A percentile compares a stretch with the other conserved stretches of the same genome.
Evolutionary conservation across 2,888 invertebrate species (phyloP).

Genomic region (Lycaena phlaeas): DNA sequence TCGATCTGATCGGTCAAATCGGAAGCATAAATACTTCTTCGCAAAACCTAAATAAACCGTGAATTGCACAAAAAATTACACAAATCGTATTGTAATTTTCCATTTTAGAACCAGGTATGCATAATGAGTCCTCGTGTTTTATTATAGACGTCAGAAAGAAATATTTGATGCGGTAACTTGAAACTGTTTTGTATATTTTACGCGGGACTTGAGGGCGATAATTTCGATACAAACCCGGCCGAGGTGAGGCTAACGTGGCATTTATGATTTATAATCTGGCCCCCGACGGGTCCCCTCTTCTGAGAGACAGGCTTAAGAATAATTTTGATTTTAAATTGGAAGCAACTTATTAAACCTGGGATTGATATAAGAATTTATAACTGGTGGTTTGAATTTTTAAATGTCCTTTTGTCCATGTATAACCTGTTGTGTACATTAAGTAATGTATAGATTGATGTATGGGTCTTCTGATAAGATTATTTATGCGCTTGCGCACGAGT

Average conservation of each 20-base stretch:
- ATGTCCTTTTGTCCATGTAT: background rate
- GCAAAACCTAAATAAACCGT: too few relatives aligned
- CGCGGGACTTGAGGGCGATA: slow-evolving; percentile 54
- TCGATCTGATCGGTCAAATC: too few relatives aligned
- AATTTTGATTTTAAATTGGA: slow-evolving; percentile 65
- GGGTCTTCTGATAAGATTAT: background rate
- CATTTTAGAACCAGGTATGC: background rate
- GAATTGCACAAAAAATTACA: too few relatives aligned
- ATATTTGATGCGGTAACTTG: slow-evolving; percentile 59
- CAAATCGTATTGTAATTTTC: too few relatives aligned
- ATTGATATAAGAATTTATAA: slow-evolving; percentile 1
- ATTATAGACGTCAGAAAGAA: slow-evolving; percentile 46
- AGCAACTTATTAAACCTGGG: slow-evolving; percentile 56
- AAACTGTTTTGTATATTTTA: slow-evolving; percentile 65
- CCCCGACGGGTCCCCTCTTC: slow-evolving; percentile 53
- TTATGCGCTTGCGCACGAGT: background rate
- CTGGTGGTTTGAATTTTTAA: background rate
- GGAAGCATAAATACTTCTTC: too few relatives aligned
- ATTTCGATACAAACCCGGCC: slow-evolving; percentile 51
- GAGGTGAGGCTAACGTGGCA: slow-evolving; percentile 56
- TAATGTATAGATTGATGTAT: background rate
- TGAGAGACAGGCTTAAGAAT: slow-evolving; percentile 61
- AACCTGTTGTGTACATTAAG: background rate
- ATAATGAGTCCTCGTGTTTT: slow-evolving; percentile 36
- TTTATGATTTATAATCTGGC: slow-evolving; percentile 68